Evolutionary conservation across 2,888 invertebrate genomes (phyloP).

Genomic region (Cactoblastis cactorum): DNA sequence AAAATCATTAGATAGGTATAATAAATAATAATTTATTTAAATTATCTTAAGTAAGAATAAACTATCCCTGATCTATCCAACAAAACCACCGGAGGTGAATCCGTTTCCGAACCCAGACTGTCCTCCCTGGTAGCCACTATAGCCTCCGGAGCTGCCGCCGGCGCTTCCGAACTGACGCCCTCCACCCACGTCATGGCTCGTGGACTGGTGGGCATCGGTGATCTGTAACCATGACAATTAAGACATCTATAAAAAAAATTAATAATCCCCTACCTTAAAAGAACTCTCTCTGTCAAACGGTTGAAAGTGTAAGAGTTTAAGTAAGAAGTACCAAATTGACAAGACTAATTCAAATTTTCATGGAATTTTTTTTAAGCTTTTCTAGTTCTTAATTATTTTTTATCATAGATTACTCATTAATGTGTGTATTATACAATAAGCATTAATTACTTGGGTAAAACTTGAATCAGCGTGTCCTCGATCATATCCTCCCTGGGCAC

Average conservation of each 20-base stretch:
- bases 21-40: neutral
- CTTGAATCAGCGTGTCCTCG: slow-evolving; percentile 21
- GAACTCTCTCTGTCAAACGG: too few species aligned
- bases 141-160: slow-evolving; percentile 19
- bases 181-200: slow-evolving; percentile 21
- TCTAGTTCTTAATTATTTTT: too few species aligned
- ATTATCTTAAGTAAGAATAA: neutral
- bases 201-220: slow-evolving; percentile 17
- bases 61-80: neutral
- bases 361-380: too few species aligned
- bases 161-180: slow-evolving; percentile 15
- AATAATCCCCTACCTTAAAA: too few species aligned
- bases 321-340: too few species aligned
- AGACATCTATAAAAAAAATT: too few species aligned
- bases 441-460: slow-evolving; percentile 21
- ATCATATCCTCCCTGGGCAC: slow-evolving; percentile 19
- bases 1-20: neutral
- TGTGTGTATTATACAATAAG: neutral
- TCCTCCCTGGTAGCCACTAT: slow-evolving; percentile 11
- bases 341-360: too few species aligned
- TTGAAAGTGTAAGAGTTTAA: too few species aligned
- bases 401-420: too few species aligned
- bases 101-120: slow-evolving; percentile 14
- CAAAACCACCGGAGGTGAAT: slow-evolving; percentile 11
- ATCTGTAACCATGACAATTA: slow-evolving; percentile 16